A percentile compares a stretch with the other conserved stretches of the same genome.
phyloP scores from a whole-genome alignment of 2,888 invertebrate genomes.

The Mamestra brassicae region DNA sequence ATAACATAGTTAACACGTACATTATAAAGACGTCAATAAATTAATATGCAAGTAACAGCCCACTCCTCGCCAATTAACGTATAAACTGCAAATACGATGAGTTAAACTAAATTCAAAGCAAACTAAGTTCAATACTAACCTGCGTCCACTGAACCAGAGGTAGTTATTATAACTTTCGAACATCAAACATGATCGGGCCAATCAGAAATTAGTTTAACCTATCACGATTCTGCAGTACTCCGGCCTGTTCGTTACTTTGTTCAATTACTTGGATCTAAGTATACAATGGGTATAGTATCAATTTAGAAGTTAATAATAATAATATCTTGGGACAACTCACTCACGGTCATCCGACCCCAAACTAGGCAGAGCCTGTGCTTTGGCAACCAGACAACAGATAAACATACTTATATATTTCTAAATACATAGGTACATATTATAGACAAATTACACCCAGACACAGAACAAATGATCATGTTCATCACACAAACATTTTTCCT shows the following conservation, averaged over 20 bases:
- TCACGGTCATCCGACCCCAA: too few species aligned
- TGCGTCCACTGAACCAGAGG: not conserved
- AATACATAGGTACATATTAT: too few species aligned
- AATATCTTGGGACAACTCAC: too few species aligned
- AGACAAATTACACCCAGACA: too few species aligned
- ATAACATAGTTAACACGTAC: too few species aligned
- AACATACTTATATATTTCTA: too few species aligned
- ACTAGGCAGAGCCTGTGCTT: too few species aligned
- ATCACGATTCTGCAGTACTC: conserved; percentile 55
- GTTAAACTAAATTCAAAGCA: not conserved
- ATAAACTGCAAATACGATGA: conserved; percentile 11
- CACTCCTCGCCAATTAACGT: conserved; percentile 7
- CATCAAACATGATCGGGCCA: conserved; percentile 51
- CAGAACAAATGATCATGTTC: too few species aligned
- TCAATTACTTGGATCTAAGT: not conserved
- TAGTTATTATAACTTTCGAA: conserved; percentile 53
- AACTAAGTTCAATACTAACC: conserved; percentile 7
- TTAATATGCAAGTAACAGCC: not conserved
- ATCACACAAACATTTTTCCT: too few species aligned
- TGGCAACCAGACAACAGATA: too few species aligned
- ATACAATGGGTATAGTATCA: not conserved
- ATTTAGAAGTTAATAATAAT: not conserved
- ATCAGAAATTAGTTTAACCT: conserved; percentile 57
- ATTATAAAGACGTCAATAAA: not conserved
- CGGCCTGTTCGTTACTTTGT: conserved; percentile 8